Conservation (phyloP, 2,113 vertebrate genomes). For the Rhynchomys soricoides region DNA sequence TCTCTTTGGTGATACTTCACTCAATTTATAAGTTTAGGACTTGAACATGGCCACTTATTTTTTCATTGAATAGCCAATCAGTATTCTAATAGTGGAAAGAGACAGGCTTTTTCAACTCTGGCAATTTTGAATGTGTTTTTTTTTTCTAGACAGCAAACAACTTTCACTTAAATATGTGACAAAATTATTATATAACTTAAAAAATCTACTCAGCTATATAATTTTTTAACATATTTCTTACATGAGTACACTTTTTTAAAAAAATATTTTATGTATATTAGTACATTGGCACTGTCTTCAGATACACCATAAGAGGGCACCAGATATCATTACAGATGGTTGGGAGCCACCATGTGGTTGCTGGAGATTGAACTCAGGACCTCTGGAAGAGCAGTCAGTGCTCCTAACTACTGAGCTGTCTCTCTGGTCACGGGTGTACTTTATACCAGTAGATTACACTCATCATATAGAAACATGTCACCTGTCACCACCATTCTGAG, state of each 20-base stretch:
- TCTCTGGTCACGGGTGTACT: not conserved
- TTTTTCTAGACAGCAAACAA: not conserved
- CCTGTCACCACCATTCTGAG: not conserved
- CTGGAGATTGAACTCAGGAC: no score
- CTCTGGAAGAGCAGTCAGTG: no score
- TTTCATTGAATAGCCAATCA: not conserved
- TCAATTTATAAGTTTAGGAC: not conserved
- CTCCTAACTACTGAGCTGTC: no score
- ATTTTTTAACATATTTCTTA: not conserved
- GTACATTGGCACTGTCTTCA: no score
- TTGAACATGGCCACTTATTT: not conserved
- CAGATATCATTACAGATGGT: no score
- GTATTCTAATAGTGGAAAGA: not conserved
- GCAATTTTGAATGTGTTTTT: not conserved
- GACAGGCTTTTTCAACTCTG: not conserved
- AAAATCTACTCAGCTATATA: not conserved
- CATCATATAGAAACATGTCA: not conserved
- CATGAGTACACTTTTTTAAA: not conserved
- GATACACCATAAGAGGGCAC: no score
- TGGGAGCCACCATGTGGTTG: no score
- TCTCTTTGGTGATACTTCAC: not conserved
- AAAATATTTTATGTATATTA: no score
- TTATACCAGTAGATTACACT: constrained; percentile 1
- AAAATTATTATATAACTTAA: not conserved
- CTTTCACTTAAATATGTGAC: not conserved